Evolutionary conservation across 2,797 vertebrate genomes (phyloP).

Genomic region (Megaceryle alcyon): DNA sequence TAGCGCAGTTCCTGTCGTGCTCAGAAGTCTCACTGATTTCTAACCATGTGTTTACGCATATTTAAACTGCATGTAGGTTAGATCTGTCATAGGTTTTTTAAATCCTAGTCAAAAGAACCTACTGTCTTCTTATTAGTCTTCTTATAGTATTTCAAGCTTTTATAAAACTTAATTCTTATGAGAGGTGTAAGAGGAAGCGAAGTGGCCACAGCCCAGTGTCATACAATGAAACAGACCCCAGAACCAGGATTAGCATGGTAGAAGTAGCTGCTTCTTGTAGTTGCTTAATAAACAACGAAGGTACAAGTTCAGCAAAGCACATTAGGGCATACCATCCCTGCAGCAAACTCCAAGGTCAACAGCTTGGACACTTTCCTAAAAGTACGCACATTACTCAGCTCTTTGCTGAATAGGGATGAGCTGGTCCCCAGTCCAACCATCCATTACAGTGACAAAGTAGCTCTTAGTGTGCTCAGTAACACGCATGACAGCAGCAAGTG

Average conservation of each 20-base stretch:
- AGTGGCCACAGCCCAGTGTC: neutral
- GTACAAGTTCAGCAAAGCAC: neutral
- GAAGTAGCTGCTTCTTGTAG: neutral
- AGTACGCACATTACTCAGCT: neutral
- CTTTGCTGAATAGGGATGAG: neutral
- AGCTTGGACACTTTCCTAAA: neutral
- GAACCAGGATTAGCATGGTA: neutral
- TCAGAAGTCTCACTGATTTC: accelerated
- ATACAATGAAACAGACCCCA: neutral
- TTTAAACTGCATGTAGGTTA: neutral
- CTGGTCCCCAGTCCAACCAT: neutral
- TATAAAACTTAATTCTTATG: neutral
- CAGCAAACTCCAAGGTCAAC: neutral
- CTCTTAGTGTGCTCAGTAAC: constrained; percentile 22
- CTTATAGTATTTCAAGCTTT: neutral
- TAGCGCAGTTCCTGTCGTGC: neutral
- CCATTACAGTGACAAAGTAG: constrained; percentile 34
- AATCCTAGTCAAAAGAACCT: neutral
- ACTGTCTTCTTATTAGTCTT: neutral
- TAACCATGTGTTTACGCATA: neutral
- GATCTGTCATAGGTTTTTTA: neutral
- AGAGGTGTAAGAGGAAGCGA: neutral
- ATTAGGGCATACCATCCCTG: neutral
- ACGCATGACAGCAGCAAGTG: constrained; percentile 24
- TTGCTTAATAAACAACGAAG: neutral